Conservation (phyloP, 2,888 invertebrate genomes). For the Hypomecis punctinalis region DNA sequence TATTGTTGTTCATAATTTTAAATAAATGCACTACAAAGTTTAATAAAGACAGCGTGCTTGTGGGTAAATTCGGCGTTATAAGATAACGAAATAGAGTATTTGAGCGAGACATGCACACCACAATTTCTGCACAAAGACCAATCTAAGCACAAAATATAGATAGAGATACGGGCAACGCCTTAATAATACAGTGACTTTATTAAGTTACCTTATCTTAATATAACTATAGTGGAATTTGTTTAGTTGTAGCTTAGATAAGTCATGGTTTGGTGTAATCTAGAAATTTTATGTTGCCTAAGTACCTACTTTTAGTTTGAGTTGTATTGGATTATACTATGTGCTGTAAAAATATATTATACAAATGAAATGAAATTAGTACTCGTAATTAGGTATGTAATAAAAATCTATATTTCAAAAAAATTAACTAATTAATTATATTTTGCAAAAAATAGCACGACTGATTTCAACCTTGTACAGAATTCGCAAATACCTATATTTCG, state of each 20-base stretch:
- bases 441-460: no score
- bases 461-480: no score
- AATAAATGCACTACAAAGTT: neutral
- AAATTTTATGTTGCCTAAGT: no score
- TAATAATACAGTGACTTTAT: constrained; percentile 33
- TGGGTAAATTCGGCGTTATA: constrained; percentile 4
- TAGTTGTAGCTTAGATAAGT: neutral
- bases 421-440: no score
- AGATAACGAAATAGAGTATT: constrained; percentile 15
- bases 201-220: constrained; percentile 22
- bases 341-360: no score
- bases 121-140: constrained; percentile 7
- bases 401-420: no score
- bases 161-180: constrained; percentile 10
- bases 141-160: constrained; percentile 4
- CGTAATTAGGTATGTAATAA: no score
- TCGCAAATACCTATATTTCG: no score
- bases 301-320: no score
- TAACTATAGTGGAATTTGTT: neutral
- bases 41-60: constrained; percentile 10
- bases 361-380: no score
- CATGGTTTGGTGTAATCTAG: neutral
- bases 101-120: constrained; percentile 2
- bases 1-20: no score
- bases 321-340: no score